A percentile compares a stretch with the other conserved stretches of the same genome.
These are phyloP conservation scores for Eumacrocentrus americanus DNA, from an alignment of 2,888 invertebrate species.

Conservation along the genomic window DNA sequence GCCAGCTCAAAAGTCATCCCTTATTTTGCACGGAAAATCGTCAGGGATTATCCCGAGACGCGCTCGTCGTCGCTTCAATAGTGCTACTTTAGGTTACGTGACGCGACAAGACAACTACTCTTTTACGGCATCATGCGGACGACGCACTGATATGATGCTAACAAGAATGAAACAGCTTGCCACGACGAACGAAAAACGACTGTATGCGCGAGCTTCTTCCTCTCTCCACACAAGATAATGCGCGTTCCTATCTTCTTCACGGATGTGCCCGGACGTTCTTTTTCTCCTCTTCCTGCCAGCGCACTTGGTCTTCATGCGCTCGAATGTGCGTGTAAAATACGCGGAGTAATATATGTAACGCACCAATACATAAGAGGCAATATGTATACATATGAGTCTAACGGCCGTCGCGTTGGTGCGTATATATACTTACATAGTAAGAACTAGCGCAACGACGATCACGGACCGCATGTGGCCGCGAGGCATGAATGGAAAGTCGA, in stretches of 20 bases:
- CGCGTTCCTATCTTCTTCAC: slow-evolving; percentile 42
- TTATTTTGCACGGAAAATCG: too few species aligned
- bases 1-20: too few species aligned
- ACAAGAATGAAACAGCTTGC: too few species aligned
- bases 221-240: neutral
- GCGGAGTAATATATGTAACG: neutral
- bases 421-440: slow-evolving; percentile 4
- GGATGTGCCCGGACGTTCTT: slow-evolving; percentile 39
- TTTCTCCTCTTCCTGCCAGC: slow-evolving; percentile 18
- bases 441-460: slow-evolving; percentile 22
- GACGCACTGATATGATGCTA: too few species aligned
- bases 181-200: slow-evolving; percentile 16
- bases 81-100: too few species aligned
- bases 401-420: too few species aligned
- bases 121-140: too few species aligned
- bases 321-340: slow-evolving; percentile 6
- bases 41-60: too few species aligned
- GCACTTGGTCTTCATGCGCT: slow-evolving; percentile 7
- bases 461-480: slow-evolving; percentile 25
- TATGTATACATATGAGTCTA: too few species aligned
- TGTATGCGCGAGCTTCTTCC: neutral
- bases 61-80: too few species aligned
- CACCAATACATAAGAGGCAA: neutral
- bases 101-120: too few species aligned
- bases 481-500: slow-evolving; percentile 41